phyloP scores from a whole-genome alignment of 2,797 vertebrate species.

The Chaetophractus vellerosus region DNA sequence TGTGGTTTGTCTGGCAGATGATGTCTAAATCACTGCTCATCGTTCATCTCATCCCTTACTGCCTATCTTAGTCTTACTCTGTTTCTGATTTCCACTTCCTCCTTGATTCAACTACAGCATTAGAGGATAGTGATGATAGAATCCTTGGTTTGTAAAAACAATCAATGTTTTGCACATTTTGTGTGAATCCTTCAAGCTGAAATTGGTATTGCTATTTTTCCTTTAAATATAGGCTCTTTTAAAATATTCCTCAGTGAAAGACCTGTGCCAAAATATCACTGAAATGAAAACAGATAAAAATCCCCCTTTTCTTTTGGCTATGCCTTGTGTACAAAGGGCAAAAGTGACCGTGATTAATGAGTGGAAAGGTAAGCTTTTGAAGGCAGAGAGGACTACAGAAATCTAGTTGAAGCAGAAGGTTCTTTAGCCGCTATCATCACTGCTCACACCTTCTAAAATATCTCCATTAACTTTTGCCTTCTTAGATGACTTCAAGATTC shows the following conservation, averaged over 20 bases:
- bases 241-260: background rate
- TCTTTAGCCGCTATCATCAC: background rate
- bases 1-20: background rate
- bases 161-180: background rate
- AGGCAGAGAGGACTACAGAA: background rate
- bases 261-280: background rate
- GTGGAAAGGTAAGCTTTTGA: background rate
- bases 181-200: background rate
- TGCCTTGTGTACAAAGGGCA: background rate
- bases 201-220: background rate
- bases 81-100: background rate
- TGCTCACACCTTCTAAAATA: background rate
- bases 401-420: background rate
- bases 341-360: fast-evolving
- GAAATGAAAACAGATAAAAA: background rate
- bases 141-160: background rate
- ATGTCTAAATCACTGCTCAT: background rate
- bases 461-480: background rate
- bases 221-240: background rate
- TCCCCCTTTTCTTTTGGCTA: fast-evolving
- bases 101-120: background rate
- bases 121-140: background rate
- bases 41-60: background rate
- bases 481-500: background rate
- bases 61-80: fast-evolving